phyloP scores from a whole-genome alignment of 2,113 vertebrate species.

The Polypterus senegalus region DNA sequence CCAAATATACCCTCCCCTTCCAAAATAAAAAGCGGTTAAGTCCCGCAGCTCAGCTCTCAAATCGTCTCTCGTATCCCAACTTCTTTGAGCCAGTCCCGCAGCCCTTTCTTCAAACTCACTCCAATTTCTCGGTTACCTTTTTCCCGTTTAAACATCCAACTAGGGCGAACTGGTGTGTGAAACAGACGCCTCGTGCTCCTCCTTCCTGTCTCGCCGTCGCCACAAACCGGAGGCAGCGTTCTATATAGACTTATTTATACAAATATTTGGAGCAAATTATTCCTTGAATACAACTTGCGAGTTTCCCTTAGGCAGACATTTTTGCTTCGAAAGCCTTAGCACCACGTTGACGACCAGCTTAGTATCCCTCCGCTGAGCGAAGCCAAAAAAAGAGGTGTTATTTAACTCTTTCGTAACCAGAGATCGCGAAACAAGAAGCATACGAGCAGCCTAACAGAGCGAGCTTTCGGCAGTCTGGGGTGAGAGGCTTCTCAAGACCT shows the following conservation, averaged over 20 bases:
- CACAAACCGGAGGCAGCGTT: too few relatives aligned
- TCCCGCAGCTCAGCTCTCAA: conserved; percentile 16
- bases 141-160: conserved; percentile 61
- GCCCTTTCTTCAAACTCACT: conserved; percentile 37
- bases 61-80: conserved; percentile 47
- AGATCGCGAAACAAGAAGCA: too few relatives aligned
- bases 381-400: conserved; percentile 16
- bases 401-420: conserved; percentile 42
- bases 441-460: too few relatives aligned
- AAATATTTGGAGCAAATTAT: conserved; percentile 32
- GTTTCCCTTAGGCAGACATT: conserved; percentile 96
- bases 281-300: conserved; percentile 76
- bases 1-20: too few relatives aligned
- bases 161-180: conserved; percentile 56
- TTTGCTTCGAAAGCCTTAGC: conserved; percentile 74
- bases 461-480: too few relatives aligned
- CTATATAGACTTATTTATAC: too few relatives aligned
- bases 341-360: conserved; percentile 58
- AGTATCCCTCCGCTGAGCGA: conserved; percentile 74
- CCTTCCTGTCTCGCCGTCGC: conserved; percentile 28
- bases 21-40: too few relatives aligned
- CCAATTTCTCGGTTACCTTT: conserved; percentile 55
- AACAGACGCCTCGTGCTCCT: conserved; percentile 39
- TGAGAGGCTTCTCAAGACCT: too few relatives aligned
- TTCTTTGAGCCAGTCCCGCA: conserved; percentile 49